These are phyloP conservation scores for Microctenopoma steveboyesi DNA, from an alignment of 2,797 vertebrate species.

Conservation along the genomic window DNA sequence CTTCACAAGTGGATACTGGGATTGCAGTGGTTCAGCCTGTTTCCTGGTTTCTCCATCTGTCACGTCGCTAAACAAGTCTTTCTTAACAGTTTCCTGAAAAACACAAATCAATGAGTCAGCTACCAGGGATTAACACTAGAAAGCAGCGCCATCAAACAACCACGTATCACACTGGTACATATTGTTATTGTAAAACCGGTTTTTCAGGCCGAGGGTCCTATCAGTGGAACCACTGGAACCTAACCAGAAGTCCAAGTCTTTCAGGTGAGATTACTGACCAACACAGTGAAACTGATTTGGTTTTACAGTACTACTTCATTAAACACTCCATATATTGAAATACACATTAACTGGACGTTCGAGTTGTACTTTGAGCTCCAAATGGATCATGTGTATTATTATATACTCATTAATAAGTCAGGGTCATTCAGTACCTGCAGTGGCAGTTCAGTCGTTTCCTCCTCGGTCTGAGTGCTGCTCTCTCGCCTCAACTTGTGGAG, in stretches of 20 bases:
- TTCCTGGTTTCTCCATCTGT: conserved; percentile 29
- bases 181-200: conserved; percentile 13
- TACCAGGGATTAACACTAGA: not conserved
- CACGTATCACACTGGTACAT: not conserved
- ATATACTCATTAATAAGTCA: not conserved
- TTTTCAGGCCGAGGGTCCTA: conserved; percentile 1
- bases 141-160: not conserved
- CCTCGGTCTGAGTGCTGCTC: conserved; percentile 79
- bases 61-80: conserved; percentile 22
- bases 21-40: conserved; percentile 30
- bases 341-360: too few relatives aligned
- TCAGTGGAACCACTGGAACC: not conserved
- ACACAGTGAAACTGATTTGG: not conserved
- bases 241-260: too few relatives aligned
- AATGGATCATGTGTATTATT: not conserved
- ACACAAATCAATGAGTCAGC: not conserved
- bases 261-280: too few relatives aligned
- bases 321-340: not conserved
- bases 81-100: conserved; percentile 53
- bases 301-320: not conserved
- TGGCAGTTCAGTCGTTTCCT: conserved; percentile 19
- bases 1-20: conserved; percentile 70
- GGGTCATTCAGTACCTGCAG: conserved; percentile 57
- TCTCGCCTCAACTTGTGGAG: conserved; percentile 55
- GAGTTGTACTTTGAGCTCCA: not conserved